Evolutionary conservation across 2,797 vertebrate species (phyloP), one percentile per base, ranked within the genome.

Genomic region (Clarias platycephalus): DNA sequence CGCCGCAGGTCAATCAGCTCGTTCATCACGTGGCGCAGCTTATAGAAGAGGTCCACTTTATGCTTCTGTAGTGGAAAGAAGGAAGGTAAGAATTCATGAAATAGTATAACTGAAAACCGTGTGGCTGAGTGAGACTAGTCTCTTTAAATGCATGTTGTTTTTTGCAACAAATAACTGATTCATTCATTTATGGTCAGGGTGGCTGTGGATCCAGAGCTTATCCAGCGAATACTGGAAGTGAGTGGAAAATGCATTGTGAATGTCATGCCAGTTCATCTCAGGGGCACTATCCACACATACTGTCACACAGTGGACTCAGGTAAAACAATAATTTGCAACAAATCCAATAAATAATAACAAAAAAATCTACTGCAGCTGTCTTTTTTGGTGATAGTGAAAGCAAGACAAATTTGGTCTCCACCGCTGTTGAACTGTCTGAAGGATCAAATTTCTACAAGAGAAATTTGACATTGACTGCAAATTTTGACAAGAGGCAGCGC

Each of bases 31-130:
- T 99, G 98, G 20, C 98, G 97, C 64, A 99, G 95, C 83, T 99
- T 99, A 93, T 98, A 98, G 94, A 99, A 99, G 82, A 99, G 97
- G 93, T 99, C 98, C 89, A 99, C 97, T 92, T 98, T 99, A 92
- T 99, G 97, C 92, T 98, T 99, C 98, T 99, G 90, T 67, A 13
- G 26, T 34, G 37, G 31, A 34, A 84, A 68, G 24, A 80, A 24
- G 67, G 3, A 57, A 20, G 5, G 10, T n/a, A 24, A 63, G 24
- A 64, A 22, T 64, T 28, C 16, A 31, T 28, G 15, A 28, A 64
- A 64, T 66, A 31, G 70, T n/a, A 7, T 57, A 31, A 20, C 18
- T 57, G 53, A 34, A 37, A 77, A 60, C 13, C 5, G 24, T 44
- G 12, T 58, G 26, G 58, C 18, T 28, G 74, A 53, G 24, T 9